phyloP scores from a whole-genome alignment of 2,888 invertebrate genomes.

The Synergus umbraculus region DNA sequence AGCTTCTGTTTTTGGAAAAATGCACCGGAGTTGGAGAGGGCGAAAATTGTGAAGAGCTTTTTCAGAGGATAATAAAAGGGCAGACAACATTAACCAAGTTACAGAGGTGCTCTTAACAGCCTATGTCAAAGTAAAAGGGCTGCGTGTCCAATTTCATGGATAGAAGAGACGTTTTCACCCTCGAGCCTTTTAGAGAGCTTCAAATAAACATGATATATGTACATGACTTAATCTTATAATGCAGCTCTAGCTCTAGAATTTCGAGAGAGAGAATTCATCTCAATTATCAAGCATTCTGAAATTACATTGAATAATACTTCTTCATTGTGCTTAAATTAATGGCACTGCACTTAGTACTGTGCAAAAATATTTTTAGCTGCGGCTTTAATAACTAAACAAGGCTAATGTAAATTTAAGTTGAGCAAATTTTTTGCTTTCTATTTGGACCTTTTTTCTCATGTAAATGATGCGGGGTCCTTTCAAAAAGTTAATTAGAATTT shows the following conservation, averaged over 20 bases:
- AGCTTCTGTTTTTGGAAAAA: background rate
- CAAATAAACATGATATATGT: slow-evolving; percentile 4
- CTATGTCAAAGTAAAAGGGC: background rate
- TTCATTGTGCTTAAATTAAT: background rate
- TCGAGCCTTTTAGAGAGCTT: background rate
- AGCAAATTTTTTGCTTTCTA: background rate
- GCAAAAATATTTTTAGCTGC: background rate
- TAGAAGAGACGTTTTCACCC: background rate
- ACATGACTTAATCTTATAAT: background rate
- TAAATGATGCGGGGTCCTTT: background rate
- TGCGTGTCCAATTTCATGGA: slow-evolving; percentile 10
- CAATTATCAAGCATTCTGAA: background rate
- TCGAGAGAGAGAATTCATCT: background rate
- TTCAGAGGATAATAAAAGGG: background rate
- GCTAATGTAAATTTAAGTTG: background rate
- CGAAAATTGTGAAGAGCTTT: background rate
- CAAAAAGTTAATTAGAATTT: background rate
- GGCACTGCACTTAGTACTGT: background rate
- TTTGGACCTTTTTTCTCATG: too few relatives aligned
- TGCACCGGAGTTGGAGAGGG: background rate
- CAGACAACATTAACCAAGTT: background rate
- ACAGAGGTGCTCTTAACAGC: background rate
- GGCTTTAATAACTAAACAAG: background rate
- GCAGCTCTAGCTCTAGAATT: background rate
- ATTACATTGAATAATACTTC: background rate